Percentiles rank a stretch among this genome's conserved stretches.
Evolutionary conservation across 2,797 vertebrate species (phyloP).

Genomic region (Spheniscus humboldti): DNA sequence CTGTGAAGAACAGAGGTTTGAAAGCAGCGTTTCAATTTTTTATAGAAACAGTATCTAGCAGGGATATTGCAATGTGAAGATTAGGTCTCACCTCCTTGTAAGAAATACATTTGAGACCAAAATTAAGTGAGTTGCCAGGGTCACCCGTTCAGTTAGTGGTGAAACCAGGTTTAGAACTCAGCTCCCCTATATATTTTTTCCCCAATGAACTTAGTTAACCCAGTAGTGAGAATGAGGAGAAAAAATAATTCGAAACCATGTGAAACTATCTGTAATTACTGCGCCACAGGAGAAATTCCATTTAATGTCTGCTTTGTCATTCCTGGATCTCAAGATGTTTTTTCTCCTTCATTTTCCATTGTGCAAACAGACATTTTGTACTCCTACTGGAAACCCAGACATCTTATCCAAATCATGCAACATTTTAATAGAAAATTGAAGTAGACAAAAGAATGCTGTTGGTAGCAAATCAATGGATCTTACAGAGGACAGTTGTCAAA

Average conservation of each 20-base stretch:
- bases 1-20: slow-evolving; percentile 11
- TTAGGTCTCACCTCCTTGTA: slow-evolving; percentile 35
- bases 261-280: slow-evolving; percentile 19
- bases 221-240: neutral
- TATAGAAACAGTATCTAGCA: neutral
- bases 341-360: neutral
- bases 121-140: slow-evolving; percentile 30
- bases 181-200: neutral
- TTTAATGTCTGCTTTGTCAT: slow-evolving; percentile 11
- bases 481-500: neutral
- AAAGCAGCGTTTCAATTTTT: slow-evolving; percentile 40
- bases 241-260: slow-evolving; percentile 20
- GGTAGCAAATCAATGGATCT: neutral
- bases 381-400: neutral
- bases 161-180: neutral
- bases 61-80: slow-evolving; percentile 13
- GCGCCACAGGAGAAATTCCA: neutral
- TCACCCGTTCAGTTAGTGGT: slow-evolving; percentile 12
- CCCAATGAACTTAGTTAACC: slow-evolving; percentile 35
- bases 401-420: neutral
- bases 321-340: neutral
- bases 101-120: slow-evolving; percentile 6
- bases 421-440: neutral
- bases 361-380: neutral
- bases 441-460: neutral